These are phyloP conservation scores for Taenaris catops DNA, from an alignment of 2,888 invertebrate species.

Conservation along the genomic window DNA sequence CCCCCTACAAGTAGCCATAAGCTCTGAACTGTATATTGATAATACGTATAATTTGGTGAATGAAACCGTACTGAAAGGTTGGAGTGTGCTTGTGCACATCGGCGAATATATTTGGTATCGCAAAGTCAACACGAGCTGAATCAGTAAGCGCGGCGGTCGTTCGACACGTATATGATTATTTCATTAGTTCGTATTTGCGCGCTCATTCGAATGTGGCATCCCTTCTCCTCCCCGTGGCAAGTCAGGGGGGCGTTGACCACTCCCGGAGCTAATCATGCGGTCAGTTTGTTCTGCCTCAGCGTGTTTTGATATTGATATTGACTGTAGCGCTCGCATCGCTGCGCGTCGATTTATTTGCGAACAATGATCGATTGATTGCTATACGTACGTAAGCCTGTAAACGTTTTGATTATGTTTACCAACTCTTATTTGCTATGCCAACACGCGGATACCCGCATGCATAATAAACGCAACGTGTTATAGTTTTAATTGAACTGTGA, in stretches of 20 bases:
- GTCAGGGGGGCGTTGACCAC: conserved; percentile 64
- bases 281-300: conserved; percentile 79
- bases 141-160: conserved; percentile 56
- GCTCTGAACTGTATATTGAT: conserved; percentile 55
- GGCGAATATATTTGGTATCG: conserved; percentile 12
- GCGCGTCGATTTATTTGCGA: conserved; percentile 77
- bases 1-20: conserved; percentile 41
- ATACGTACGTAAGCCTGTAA: conserved; percentile 63
- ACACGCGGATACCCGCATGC: conserved; percentile 37
- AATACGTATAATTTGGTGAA: conserved; percentile 41
- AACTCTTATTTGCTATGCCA: conserved; percentile 55
- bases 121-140: conserved; percentile 50
- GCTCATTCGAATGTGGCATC: conserved; percentile 70
- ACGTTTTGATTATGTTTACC: conserved; percentile 75
- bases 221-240: conserved; percentile 27
- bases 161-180: conserved; percentile 79
- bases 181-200: conserved; percentile 76
- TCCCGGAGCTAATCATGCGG: conserved; percentile 78
- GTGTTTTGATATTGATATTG: conserved; percentile 80
- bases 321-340: conserved; percentile 70
- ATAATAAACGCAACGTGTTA: conserved; percentile 18
- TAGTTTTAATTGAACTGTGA: conserved; percentile 4
- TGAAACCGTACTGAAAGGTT: conserved; percentile 13
- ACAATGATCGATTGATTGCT: conserved; percentile 78
- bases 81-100: conserved; percentile 11